These are phyloP conservation scores for Pseudomyrmex pallidus DNA, from an alignment of 1,140 invertebrate genomes.

Conservation along the genomic window DNA sequence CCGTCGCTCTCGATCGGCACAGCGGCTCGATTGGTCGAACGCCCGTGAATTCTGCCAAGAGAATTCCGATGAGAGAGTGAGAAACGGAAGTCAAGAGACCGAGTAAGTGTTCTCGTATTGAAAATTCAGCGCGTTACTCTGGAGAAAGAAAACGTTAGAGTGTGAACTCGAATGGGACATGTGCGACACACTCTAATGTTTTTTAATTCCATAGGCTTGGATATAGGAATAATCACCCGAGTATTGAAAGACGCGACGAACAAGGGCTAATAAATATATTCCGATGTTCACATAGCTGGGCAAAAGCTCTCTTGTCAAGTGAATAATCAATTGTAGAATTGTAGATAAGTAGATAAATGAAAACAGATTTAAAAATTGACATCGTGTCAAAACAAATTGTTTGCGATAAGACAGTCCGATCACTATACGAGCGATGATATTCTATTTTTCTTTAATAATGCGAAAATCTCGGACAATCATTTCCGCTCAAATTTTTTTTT, in stretches of 20 bases:
- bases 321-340: conserved; percentile 30
- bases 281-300: background rate
- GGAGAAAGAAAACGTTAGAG: too few relatives aligned
- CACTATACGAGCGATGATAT: conserved; percentile 1
- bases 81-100: conserved; percentile 29
- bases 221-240: too few relatives aligned
- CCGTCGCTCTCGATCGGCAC: conserved; percentile 13
- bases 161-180: conserved; percentile 11
- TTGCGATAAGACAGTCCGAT: conserved; percentile 26
- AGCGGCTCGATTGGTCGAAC: conserved; percentile 35
- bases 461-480: conserved; percentile 29
- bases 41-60: conserved; percentile 26
- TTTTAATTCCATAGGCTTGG: conserved; percentile 31
- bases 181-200: too few relatives aligned
- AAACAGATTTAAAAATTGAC: conserved; percentile 38
- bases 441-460: background rate
- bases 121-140: conserved; percentile 9
- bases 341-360: conserved; percentile 26
- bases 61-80: background rate
- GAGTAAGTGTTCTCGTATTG: conserved; percentile 23
- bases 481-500: conserved; percentile 5
- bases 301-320: conserved; percentile 28
- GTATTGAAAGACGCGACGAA: background rate
- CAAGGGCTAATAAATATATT: conserved; percentile 41
- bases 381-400: conserved; percentile 34